Conservation (phyloP, 2,113 vertebrate species). For the Peromyscus californicus region DNA sequence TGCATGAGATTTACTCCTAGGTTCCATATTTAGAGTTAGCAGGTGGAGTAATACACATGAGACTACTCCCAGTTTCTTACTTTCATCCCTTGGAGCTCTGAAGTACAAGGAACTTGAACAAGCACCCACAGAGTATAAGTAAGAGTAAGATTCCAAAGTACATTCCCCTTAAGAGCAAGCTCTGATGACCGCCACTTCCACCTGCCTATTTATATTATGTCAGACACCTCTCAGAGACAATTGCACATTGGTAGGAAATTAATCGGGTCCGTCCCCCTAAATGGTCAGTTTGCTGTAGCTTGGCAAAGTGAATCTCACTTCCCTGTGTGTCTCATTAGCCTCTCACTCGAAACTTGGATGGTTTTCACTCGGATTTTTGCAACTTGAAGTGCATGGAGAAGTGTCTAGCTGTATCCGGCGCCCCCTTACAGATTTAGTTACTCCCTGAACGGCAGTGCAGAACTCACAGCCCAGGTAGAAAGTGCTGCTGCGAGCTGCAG, state of each 20-base stretch:
- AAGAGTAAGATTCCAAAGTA: background rate
- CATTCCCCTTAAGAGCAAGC: slow-evolving; percentile 26
- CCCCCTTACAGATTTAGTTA: slow-evolving; percentile 21
- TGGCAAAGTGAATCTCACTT: slow-evolving; percentile 53
- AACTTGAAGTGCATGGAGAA: slow-evolving; percentile 67
- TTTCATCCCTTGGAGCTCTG: background rate
- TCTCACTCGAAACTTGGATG: slow-evolving; percentile 69
- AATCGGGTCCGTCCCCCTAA: slow-evolving; percentile 81
- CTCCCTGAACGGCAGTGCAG: background rate
- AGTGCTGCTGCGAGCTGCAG: background rate
- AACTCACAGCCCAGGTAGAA: background rate
- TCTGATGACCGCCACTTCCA: background rate
- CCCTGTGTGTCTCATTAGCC: slow-evolving; percentile 69
- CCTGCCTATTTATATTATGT: slow-evolving; percentile 53
- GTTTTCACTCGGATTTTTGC: slow-evolving; percentile 41
- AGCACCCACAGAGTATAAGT: background rate
- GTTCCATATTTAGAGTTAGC: background rate
- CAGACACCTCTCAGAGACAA: slow-evolving; percentile 73
- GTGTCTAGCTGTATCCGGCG: background rate
- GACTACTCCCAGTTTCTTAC: background rate
- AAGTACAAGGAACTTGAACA: slow-evolving; percentile 48
- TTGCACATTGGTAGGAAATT: slow-evolving; percentile 77
- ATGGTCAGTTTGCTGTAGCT: slow-evolving; percentile 78
- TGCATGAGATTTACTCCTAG: background rate
- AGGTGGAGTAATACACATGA: background rate